Evolutionary conservation across 2,888 invertebrate genomes (phyloP).

Genomic region (Mythimna impura): DNA sequence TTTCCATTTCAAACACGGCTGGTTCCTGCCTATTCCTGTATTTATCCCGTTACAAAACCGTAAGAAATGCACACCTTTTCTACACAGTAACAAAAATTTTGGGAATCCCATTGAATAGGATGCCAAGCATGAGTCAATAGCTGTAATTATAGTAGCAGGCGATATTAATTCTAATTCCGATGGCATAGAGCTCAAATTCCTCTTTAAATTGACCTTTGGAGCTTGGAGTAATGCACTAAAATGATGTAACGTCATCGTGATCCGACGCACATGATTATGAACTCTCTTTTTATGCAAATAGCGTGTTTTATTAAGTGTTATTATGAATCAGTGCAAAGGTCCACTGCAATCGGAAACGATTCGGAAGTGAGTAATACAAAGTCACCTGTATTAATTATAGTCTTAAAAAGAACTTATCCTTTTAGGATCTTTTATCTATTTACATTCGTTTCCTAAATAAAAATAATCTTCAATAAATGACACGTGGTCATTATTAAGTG

Average conservation of each 20-base stretch:
- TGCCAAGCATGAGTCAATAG: conserved; percentile 46
- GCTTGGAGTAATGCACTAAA: conserved; percentile 39
- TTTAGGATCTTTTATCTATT: neutral
- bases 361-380: conserved; percentile 60
- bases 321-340: conserved; percentile 2
- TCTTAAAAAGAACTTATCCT: neutral
- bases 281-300: neutral
- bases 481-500: neutral
- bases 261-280: neutral
- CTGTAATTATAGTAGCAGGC: neutral
- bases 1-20: conserved; percentile 22
- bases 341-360: conserved; percentile 38
- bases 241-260: conserved; percentile 27
- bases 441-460: no score
- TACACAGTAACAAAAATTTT: conserved; percentile 28
- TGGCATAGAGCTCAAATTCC: conserved; percentile 49
- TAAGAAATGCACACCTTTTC: conserved; percentile 22
- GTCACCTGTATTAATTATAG: conserved; percentile 33
- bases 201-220: conserved; percentile 42
- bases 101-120: conserved; percentile 41
- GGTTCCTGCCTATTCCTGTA: neutral
- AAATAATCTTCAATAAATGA: neutral
- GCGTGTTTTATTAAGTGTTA: conserved; percentile 29
- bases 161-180: conserved; percentile 36
- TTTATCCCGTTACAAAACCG: conserved; percentile 32